Conservation (phyloP, 2,888 invertebrate species). For the Nowickia ferox region DNA sequence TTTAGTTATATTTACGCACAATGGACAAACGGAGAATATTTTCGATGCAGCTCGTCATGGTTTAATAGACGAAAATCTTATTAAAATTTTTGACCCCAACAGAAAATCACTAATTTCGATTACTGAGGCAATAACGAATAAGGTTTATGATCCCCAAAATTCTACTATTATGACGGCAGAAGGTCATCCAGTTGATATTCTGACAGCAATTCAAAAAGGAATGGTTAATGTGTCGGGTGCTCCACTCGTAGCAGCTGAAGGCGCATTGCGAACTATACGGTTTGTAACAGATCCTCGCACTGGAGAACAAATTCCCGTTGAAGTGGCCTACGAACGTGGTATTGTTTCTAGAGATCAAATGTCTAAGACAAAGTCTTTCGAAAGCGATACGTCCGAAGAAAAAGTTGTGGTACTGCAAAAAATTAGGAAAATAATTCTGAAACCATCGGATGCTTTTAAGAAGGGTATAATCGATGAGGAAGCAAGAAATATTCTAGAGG, state of each 20-base stretch:
- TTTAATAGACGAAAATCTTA: slow-evolving; percentile 87
- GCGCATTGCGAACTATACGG: slow-evolving; percentile 87
- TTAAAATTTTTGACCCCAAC: slow-evolving; percentile 88
- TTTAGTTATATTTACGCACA: slow-evolving; percentile 88
- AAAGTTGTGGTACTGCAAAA: slow-evolving; percentile 90
- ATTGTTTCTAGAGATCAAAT: slow-evolving; percentile 84
- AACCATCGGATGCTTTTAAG: slow-evolving; percentile 90
- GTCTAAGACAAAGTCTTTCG: slow-evolving; percentile 78
- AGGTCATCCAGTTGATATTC: slow-evolving; percentile 87
- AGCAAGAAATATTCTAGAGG: slow-evolving; percentile 88
- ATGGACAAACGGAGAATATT: slow-evolving; percentile 88
- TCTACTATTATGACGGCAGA: slow-evolving; percentile 88
- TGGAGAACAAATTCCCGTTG: slow-evolving; percentile 90
- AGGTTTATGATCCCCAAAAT: slow-evolving; percentile 89
- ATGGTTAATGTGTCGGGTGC: slow-evolving; percentile 90
- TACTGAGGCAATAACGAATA: slow-evolving; percentile 90
- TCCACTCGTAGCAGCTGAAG: slow-evolving; percentile 89
- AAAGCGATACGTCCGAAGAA: slow-evolving; percentile 85
- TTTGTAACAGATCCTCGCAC: slow-evolving; percentile 91
- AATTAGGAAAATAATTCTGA: slow-evolving; percentile 89
- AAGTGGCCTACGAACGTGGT: slow-evolving; percentile 91
- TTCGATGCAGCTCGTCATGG: slow-evolving; percentile 91
- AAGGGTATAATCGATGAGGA: slow-evolving; percentile 90
- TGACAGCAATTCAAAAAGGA: slow-evolving; percentile 91
- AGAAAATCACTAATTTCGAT: slow-evolving; percentile 87